Conservation (phyloP, 1,140 invertebrate species). For the Drosophila asahinai region DNA sequence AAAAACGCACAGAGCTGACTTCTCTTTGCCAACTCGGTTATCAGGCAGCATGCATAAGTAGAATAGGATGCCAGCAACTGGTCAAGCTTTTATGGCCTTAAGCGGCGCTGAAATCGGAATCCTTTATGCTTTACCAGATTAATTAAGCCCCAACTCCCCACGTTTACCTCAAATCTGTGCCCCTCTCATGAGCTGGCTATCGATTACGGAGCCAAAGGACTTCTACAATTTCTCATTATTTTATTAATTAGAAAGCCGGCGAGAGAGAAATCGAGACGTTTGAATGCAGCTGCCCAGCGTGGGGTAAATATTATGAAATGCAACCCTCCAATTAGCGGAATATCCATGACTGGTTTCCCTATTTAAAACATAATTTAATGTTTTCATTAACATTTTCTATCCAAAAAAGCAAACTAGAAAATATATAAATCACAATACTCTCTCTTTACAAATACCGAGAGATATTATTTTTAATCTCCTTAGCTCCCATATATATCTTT, state of each 20-base stretch:
- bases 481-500: not conserved
- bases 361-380: not conserved
- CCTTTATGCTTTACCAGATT: slow-evolving; percentile 27
- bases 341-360: slow-evolving; percentile 3
- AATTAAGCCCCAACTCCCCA: slow-evolving; percentile 25
- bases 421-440: no score
- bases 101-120: slow-evolving; percentile 16
- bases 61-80: slow-evolving; percentile 38
- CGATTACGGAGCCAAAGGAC: slow-evolving; percentile 54
- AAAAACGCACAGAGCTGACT: slow-evolving; percentile 22
- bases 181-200: slow-evolving; percentile 34
- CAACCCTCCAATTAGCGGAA: slow-evolving; percentile 70
- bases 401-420: no score
- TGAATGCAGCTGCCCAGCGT: slow-evolving; percentile 48
- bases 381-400: no score
- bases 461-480: not conserved
- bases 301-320: slow-evolving; percentile 32
- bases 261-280: not conserved
- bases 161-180: slow-evolving; percentile 3
- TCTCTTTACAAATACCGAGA: not conserved
- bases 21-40: slow-evolving; percentile 30
- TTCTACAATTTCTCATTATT: slow-evolving; percentile 53
- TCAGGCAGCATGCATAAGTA: slow-evolving; percentile 8
- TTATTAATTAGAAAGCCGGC: slow-evolving; percentile 65
- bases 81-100: slow-evolving; percentile 42